Evolutionary conservation across 2,113 vertebrate species (phyloP).

Genomic region (Brachirus orientalis): DNA sequence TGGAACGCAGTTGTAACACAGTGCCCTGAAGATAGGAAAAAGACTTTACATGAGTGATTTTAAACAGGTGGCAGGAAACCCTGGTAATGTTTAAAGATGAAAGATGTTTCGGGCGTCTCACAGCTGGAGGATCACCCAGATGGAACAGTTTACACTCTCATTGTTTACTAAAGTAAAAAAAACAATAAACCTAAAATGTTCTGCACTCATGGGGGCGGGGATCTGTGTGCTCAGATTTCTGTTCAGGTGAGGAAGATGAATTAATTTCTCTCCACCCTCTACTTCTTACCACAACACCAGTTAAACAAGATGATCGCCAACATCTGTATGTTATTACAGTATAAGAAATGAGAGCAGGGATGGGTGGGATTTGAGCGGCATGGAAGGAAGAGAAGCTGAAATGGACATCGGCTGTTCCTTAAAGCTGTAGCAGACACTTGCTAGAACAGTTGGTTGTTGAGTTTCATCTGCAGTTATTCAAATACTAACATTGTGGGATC

Average conservation of each 20-base stretch:
- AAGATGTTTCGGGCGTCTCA: conserved; percentile 43
- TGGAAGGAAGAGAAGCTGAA: not conserved
- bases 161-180: not conserved
- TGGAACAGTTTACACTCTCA: conserved; percentile 23
- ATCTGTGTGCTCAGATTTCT: not conserved
- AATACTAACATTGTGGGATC: no score
- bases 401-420: not conserved
- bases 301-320: not conserved
- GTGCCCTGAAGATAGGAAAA: not conserved
- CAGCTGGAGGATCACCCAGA: conserved; percentile 35
- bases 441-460: no score
- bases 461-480: no score
- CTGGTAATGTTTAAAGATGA: conserved; percentile 27
- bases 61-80: conserved; percentile 1
- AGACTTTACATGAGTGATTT: not conserved
- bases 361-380: not conserved
- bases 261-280: not conserved
- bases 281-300: not conserved
- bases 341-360: conserved; percentile 10
- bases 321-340: not conserved
- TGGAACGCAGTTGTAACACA: not conserved
- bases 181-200: not conserved
- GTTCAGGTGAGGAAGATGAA: conserved; percentile 1
- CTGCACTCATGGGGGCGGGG: not conserved
- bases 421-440: no score